Evolutionary conservation across 1,140 invertebrate species (phyloP).

Genomic region (Teleogryllus occipitalis): DNA sequence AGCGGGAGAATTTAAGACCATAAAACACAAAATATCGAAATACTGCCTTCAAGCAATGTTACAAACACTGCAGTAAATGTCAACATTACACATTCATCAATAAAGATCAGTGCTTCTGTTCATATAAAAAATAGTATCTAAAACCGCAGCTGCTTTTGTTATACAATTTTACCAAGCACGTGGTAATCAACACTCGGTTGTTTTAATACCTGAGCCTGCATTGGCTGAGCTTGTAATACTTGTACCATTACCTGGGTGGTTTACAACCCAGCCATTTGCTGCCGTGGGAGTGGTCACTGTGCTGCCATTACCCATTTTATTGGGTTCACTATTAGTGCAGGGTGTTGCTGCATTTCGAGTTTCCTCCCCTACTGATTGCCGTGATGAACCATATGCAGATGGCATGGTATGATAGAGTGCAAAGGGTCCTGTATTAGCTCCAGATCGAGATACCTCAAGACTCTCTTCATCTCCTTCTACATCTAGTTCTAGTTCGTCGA

Average conservation of each 20-base stretch:
- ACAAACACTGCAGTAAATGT: not conserved
- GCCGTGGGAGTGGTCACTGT: constrained; percentile 29
- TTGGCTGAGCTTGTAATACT: constrained; percentile 28
- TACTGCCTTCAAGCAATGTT: constrained; percentile 4
- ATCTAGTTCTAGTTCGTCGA: constrained; percentile 14
- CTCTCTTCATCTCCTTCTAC: constrained; percentile 5
- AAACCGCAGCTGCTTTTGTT: not conserved
- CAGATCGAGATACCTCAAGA: constrained; percentile 22
- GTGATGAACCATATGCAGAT: constrained; percentile 23
- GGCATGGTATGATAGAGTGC: constrained; percentile 28
- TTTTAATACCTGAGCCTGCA: constrained; percentile 28
- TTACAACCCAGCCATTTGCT: constrained; percentile 34
- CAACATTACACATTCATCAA: not conserved
- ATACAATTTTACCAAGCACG: not conserved
- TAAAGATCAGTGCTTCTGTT: not conserved
- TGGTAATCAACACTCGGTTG: constrained; percentile 27
- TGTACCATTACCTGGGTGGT: constrained; percentile 31
- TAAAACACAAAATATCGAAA: not conserved
- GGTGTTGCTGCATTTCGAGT: not conserved
- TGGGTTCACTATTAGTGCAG: constrained; percentile 26
- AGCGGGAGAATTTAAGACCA: not conserved
- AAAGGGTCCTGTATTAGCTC: constrained; percentile 14
- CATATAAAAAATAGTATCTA: not conserved
- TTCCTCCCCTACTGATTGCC: not conserved
- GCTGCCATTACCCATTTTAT: constrained; percentile 39